Base-by-base conservation (phyloP, 1,140 invertebrate genomes). In the Aphaenogaster floridana region DNA sequence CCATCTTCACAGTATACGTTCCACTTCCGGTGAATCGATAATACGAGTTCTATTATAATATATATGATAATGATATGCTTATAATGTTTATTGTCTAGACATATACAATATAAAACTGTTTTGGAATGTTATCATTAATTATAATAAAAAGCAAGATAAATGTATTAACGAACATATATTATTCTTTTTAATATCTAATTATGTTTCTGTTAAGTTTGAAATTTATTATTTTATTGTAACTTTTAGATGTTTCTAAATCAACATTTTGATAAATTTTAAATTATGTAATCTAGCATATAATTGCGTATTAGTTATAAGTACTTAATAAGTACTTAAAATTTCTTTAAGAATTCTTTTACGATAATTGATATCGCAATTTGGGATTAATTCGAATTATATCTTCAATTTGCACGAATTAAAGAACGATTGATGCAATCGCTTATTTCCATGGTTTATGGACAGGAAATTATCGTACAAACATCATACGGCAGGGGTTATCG, bases 1-100 rank as follows among this genome's bases (percentile, higher is more conserved):
- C 11, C 28, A 21, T 63, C 36, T 83, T 42, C 13, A 8, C 15
- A n/a, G 8, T 63, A 48, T 61, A 71, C 50, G 34, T 72, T 45
- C n/a, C 17, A 63, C 28, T 84, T 74, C 28, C n/a, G 45, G n/a
- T 28, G 68, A 42, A 61, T 83, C 54, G 13, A 76, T 74, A 84
- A 61, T 42, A n/a, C 52, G 21, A 71, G 13, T 6, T 1, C 9
- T 7, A 39, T 80, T 34, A n/a, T 7, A 54, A 15, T 5, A 28
- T n/a, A 15, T 5, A 28, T n/a, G 17, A n/a, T 7, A 45, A 28
- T 45, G n/a, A 80, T 80, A 54, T 28, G 28, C 7, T 80, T 66
- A 28, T 28, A n/a, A 81, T 0, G 11, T 59, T 59, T 28, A 81
- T 54, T 21, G 36, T 21, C 3, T 17, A 59, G 39, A 36, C 1